Percentiles rank a stretch among this genome's conserved stretches.
Conservation (phyloP, 2,888 invertebrate genomes). For the Flexamia atlantica region DNA sequence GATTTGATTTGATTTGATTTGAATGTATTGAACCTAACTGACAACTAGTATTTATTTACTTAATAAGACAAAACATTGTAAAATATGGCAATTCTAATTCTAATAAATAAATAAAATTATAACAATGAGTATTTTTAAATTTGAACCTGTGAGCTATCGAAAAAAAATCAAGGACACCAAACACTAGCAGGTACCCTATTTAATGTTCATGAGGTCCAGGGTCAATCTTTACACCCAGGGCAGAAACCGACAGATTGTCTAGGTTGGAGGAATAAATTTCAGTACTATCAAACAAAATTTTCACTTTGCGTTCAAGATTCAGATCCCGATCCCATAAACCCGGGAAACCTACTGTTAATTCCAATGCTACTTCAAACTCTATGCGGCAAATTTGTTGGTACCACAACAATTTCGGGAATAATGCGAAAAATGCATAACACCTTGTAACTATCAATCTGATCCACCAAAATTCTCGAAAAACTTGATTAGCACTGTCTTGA, state of each 20-base stretch:
- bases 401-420: not conserved
- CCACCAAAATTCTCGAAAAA: slow-evolving; percentile 47
- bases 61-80: no score
- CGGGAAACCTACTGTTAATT: not conserved
- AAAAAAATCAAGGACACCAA: no score
- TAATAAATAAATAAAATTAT: no score
- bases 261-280: not conserved
- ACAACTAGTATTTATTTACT: no score
- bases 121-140: no score
- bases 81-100: no score
- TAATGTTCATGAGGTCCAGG: no score
- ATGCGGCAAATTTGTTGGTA: not conserved
- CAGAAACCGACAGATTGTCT: slow-evolving; percentile 7
- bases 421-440: slow-evolving; percentile 62
- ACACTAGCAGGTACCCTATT: no score
- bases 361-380: not conserved
- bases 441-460: slow-evolving; percentile 60
- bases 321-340: not conserved
- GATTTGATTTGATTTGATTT: no score
- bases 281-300: slow-evolving; percentile 2
- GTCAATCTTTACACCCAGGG: not conserved
- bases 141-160: no score
- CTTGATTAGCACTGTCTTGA: slow-evolving; percentile 61
- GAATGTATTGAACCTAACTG: no score
- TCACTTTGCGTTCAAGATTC: not conserved